phyloP scores from a whole-genome alignment of 2,113 vertebrate species.

The Heloderma charlesbogerti region DNA sequence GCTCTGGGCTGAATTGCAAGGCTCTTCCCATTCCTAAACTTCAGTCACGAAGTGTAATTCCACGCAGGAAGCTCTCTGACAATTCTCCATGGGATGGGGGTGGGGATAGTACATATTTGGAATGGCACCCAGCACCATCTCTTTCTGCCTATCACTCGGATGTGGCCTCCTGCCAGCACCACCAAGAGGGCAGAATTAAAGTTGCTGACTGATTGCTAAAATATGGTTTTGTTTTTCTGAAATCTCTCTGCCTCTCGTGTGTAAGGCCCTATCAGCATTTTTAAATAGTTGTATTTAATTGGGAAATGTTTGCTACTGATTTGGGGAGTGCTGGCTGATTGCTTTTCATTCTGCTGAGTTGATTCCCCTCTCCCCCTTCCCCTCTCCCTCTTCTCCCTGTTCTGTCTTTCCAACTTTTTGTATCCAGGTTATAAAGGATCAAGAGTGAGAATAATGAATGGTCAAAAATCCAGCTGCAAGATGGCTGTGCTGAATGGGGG shows the following conservation, averaged over 20 bases:
- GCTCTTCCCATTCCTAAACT: neutral
- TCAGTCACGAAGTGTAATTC: neutral
- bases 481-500: neutral
- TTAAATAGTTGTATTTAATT: constrained; percentile 58
- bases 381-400: neutral
- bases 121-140: neutral
- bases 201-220: neutral
- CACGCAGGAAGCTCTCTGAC: neutral
- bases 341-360: constrained; percentile 11
- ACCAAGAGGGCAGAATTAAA: neutral
- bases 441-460: constrained; percentile 11
- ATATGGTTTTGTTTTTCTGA: neutral
- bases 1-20: neutral
- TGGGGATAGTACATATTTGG: neutral
- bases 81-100: neutral
- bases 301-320: constrained; percentile 48
- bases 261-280: constrained; percentile 47
- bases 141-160: neutral
- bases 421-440: neutral
- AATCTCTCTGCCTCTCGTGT: constrained; percentile 39
- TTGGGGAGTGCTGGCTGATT: constrained; percentile 45
- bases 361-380: neutral
- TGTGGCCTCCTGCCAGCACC: neutral
- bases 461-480: constrained; percentile 29
- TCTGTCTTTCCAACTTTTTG: constrained; percentile 33